Evolutionary conservation across 2,797 vertebrate species (phyloP), one percentile per base, ranked within the genome.

Genomic region (Cuculus canorus): DNA sequence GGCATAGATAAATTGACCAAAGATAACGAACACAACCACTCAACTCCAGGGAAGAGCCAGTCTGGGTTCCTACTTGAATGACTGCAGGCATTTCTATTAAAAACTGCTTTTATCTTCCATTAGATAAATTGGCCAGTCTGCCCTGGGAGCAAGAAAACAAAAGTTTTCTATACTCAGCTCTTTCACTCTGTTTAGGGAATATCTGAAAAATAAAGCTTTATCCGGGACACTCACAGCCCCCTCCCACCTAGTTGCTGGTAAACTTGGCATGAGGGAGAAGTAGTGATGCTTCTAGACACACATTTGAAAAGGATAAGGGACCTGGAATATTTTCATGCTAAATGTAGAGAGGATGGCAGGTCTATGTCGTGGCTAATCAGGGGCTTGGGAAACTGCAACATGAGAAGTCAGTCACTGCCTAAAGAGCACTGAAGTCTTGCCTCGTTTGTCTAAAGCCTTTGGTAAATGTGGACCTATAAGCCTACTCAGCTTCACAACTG

Each of bases 171-270:
- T 19, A 69, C 14, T 24, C 30, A 53, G 5, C 15, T 73, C 25
- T 59, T 66, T 35, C 0, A 0, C 18, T 69, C 2, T 18, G 11
- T 39, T 72, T 13, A 63, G 8, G 19, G 22, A 77, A 76, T 2
- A 3, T 18, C 35, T 10, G 8, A 82, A 89, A 88, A 68, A 45
- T 5, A 89, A 78, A 80, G 8, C 17, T 79, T 85, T 73, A 41
- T 24, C 9, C 14, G 10, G 60, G 33, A 68, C 9, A 23, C 54
- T 15, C 32, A 64, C 35, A 13, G 5, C 8, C 22, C 9, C 7
- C 9, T 85, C 35, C 48, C 25, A 72, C 11, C 5, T 17, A 37
- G 33, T 11, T 77, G 19, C 16, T 79, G 30, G 17, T 10, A 30
- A 82, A n/a, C 23, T 4, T 60, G 50, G 32, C 35, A 68, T 1